Evolutionary conservation across 2,888 invertebrate genomes (phyloP).

Genomic region (Liopterus haemorrhoidalis): DNA sequence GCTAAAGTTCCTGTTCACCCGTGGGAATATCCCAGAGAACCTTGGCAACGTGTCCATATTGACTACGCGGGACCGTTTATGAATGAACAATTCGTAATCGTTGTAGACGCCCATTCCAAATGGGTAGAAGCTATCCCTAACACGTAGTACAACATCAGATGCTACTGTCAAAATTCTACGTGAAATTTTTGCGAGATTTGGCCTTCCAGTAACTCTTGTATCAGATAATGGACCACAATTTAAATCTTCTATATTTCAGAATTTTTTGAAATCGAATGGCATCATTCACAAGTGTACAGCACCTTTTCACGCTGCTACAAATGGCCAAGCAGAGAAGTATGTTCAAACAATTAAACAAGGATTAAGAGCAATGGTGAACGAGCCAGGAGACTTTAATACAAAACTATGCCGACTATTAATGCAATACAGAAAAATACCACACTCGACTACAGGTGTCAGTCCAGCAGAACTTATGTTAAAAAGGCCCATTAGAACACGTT

Average conservation of each 20-base stretch:
- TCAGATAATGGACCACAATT: conserved; percentile 31
- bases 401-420: conserved; percentile 20
- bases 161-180: conserved; percentile 19
- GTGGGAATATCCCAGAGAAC: too few species aligned
- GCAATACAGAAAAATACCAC: conserved; percentile 23
- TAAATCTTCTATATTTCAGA: conserved; percentile 27
- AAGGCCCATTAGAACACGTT: conserved; percentile 12
- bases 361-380: conserved; percentile 10
- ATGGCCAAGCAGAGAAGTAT: conserved; percentile 30
- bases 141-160: conserved; percentile 22
- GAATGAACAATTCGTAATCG: conserved; percentile 19
- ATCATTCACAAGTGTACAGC: conserved; percentile 27
- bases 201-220: conserved; percentile 26
- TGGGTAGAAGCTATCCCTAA: conserved; percentile 29
- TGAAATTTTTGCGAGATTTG: conserved; percentile 26
- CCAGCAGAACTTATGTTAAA: conserved; percentile 25
- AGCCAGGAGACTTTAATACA: conserved; percentile 14
- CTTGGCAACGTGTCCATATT: too few species aligned
- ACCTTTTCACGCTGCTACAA: conserved; percentile 31
- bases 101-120: conserved; percentile 26
- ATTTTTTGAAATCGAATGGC: conserved; percentile 25
- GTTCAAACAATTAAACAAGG: conserved; percentile 26
- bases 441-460: conserved; percentile 14
- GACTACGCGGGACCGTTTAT: too few species aligned
- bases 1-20: too few species aligned